Evolutionary conservation across 92 coral and sea anemone genomes (phyloP).

Genomic region (Porites divaricata): DNA sequence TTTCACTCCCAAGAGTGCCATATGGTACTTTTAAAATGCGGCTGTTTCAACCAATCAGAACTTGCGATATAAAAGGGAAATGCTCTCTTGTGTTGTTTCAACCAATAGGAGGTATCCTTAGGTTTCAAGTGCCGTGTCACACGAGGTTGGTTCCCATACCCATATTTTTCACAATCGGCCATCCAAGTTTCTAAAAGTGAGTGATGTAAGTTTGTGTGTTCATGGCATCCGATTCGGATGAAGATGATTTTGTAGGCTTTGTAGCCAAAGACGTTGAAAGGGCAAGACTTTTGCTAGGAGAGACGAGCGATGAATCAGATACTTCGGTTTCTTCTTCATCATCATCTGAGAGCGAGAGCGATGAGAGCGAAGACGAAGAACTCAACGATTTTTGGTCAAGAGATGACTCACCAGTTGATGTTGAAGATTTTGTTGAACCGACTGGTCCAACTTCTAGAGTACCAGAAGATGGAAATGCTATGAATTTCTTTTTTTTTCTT

Average conservation of each 20-base stretch:
- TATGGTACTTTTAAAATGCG: conserved; percentile 37
- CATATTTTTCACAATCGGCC: conserved; percentile 4
- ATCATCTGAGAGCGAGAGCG: conserved; percentile 11
- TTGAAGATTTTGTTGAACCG: background rate
- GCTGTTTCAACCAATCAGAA: conserved; percentile 39
- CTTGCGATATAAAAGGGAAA: conserved; percentile 4
- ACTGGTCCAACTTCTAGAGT: conserved; percentile 32
- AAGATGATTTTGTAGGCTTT: conserved; percentile 27
- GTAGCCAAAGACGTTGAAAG: background rate
- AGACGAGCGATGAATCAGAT: conserved; percentile 41
- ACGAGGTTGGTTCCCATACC: background rate
- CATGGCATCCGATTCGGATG: conserved; percentile 19
- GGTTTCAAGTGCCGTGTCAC: conserved; percentile 28
- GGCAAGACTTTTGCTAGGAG: background rate
- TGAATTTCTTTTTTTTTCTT: conserved; percentile 25
- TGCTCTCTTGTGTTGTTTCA: conserved; percentile 20
- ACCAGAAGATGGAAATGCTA: conserved; percentile 46
- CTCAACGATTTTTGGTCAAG: conserved; percentile 11
- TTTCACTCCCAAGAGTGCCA: conserved; percentile 38
- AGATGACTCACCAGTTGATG: background rate
- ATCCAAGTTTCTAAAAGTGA: background rate
- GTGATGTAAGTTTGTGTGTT: background rate
- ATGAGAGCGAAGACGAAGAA: conserved; percentile 27
- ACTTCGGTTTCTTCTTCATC: conserved; percentile 24
- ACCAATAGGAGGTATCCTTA: conserved; percentile 41